Conservation (phyloP, 2,113 vertebrate genomes). For the Anser cygnoides region DNA sequence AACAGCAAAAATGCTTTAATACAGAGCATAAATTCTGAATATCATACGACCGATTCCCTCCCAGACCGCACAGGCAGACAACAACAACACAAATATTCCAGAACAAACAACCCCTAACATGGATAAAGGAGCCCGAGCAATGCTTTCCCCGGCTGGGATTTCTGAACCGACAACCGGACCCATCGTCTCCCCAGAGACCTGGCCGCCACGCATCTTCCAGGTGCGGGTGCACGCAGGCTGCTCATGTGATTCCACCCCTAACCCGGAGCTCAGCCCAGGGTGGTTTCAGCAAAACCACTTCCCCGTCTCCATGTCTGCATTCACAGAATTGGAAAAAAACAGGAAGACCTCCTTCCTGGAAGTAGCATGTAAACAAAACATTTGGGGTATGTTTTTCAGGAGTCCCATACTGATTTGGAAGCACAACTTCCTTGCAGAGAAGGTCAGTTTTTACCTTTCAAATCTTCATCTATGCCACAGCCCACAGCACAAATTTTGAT, state of each 20-base stretch:
- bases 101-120: background rate
- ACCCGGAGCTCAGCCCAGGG: background rate
- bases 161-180: background rate
- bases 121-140: background rate
- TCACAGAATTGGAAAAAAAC: background rate
- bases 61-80: background rate
- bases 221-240: fast-evolving
- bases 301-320: background rate
- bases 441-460: background rate
- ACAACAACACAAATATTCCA: slow-evolving; percentile 3
- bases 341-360: background rate
- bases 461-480: background rate
- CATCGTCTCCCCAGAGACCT: background rate
- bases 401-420: background rate
- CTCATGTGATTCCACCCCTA: background rate
- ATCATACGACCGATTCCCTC: background rate
- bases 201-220: background rate
- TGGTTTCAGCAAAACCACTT: background rate
- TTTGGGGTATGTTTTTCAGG: background rate
- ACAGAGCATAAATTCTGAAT: background rate
- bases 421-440: background rate
- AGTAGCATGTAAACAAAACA: background rate
- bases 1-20: background rate
- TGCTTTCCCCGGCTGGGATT: background rate
- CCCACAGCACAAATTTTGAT: background rate